Conservation (phyloP, 2,888 invertebrate genomes). For the Drosophila yooni region DNA sequence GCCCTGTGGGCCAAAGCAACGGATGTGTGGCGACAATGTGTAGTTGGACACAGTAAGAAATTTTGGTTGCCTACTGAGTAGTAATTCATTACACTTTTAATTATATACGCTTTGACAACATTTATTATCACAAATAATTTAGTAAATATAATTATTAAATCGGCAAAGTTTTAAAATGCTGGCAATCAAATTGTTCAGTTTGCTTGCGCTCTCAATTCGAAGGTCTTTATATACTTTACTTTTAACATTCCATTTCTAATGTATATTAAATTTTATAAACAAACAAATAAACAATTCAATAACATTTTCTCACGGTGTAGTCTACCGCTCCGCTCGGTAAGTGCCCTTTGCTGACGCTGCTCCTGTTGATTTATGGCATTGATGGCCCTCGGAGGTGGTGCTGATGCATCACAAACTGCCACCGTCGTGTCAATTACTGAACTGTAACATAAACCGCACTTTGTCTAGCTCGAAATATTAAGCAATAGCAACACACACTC, state of each 20-base stretch:
- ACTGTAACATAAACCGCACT: constrained; percentile 48
- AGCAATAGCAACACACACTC: neutral
- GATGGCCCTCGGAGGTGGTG: constrained; percentile 10
- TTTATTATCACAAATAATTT: neutral
- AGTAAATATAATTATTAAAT: neutral
- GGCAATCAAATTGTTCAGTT: neutral
- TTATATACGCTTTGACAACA: neutral
- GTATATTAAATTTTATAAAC: neutral
- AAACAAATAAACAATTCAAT: neutral
- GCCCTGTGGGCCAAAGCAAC: neutral
- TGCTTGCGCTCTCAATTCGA: neutral
- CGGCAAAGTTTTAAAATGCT: neutral
- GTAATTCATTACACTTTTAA: neutral
- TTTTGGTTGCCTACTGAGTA: neutral
- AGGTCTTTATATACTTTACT: neutral
- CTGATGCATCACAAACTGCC: constrained; percentile 14
- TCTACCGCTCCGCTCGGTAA: constrained; percentile 6
- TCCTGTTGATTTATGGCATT: constrained; percentile 70
- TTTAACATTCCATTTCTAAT: neutral
- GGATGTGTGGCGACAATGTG: constrained; percentile 35
- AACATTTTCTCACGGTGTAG: neutral
- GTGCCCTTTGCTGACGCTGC: constrained; percentile 9
- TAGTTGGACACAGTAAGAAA: neutral
- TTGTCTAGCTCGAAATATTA: constrained; percentile 30
- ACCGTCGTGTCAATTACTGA: constrained; percentile 21